Evolutionary conservation across 2,113 vertebrate genomes (phyloP), one percentile per base, ranked within the genome.

Genomic region (Uria aalge): DNA sequence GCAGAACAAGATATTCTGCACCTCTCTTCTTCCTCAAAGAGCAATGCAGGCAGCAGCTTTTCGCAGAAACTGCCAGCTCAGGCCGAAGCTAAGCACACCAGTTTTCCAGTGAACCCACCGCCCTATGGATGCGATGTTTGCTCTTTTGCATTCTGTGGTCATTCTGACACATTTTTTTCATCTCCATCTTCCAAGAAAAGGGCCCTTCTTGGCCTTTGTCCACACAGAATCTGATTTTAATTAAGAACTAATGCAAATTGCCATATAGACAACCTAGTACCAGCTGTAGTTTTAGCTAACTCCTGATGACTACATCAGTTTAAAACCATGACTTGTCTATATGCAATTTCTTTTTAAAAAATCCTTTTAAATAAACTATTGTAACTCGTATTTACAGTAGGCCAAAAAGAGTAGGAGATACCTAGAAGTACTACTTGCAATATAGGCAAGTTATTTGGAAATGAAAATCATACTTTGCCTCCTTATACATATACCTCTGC

Each of bases 151-250:
- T 78, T 52, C 47, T 36, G 55, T 78, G 17, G 22, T 68, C 26
- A 3, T 41, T 88, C 45, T 50, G n/a, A 68, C 12, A 15, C 26
- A 23, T 52, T 72, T 47, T 32, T 32, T 68, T 57, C 15, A 78
- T 22, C 36, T 38, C 30, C n/a, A 6, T 18, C 21, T 74, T 60
- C 23, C 9, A 69, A 45, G 26, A 63, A 75, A 63, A 3, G 1
- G 16, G 29, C 15, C 24, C 0, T 0, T 66, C 0, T 0, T 69
- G 21, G 26, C 14, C 34, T 43, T 69, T 24, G 12, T 30, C 48
- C 30, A 36, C 32, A 36, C 2, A 41, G 15, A 82, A 52, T 12
- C 8, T 26, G 17, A 24, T 17, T 71, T 78, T 27, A 41, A 63
- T 27, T 30, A 73, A 84, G 27, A 80, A n/a, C 10, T 45, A 60